Evolutionary conservation across 2,888 invertebrate species (phyloP).

Genomic region (Eristalis pertinax): DNA sequence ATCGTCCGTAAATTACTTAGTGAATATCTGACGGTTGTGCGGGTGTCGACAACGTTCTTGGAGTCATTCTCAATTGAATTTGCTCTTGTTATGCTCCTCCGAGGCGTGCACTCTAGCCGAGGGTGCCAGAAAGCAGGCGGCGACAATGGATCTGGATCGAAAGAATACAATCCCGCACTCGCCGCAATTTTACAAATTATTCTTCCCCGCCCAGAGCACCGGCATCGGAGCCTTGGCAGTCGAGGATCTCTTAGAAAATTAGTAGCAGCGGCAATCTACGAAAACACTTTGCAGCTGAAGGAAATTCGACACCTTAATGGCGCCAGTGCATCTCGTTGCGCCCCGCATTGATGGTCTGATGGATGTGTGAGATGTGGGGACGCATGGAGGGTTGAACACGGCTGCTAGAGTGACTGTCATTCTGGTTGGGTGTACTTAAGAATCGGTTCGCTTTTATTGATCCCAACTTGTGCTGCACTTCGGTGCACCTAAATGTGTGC

Average conservation of each 20-base stretch:
- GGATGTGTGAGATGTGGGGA: neutral
- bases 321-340: slow-evolving; percentile 27
- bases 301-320: slow-evolving; percentile 50
- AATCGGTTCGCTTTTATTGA: too few species aligned
- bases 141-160: neutral
- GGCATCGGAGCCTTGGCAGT: slow-evolving; percentile 17
- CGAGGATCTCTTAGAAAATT: slow-evolving; percentile 68
- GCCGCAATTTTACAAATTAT: slow-evolving; percentile 61
- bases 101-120: too few species aligned
- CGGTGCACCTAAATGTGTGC: too few species aligned
- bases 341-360: neutral
- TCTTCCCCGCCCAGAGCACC: neutral
- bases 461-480: too few species aligned
- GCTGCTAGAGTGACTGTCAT: too few species aligned
- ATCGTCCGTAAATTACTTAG: slow-evolving; percentile 57
- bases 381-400: too few species aligned
- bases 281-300: slow-evolving; percentile 12
- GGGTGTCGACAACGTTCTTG: slow-evolving; percentile 20
- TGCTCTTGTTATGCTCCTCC: neutral
- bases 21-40: slow-evolving; percentile 40
- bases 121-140: too few species aligned
- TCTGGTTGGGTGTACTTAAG: too few species aligned
- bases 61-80: slow-evolving; percentile 56
- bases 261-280: slow-evolving; percentile 35
- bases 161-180: slow-evolving; percentile 55